phyloP scores from a whole-genome alignment of 2,888 invertebrate genomes.

The Syrphus vitripennis region DNA sequence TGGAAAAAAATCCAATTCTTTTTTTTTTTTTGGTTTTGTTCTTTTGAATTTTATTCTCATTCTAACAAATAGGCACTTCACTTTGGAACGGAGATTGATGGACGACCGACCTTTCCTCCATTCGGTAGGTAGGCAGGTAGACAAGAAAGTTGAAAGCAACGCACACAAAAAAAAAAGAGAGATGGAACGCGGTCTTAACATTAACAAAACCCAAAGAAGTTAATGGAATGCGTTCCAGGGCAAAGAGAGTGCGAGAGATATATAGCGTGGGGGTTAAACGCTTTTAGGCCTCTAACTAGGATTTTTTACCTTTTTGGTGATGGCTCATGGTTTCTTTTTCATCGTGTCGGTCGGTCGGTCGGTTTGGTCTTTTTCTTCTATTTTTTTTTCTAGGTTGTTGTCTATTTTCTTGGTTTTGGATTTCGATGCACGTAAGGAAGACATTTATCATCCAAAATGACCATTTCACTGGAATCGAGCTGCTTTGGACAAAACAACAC shows the following conservation, averaged over 20 bases:
- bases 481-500: slow-evolving; percentile 1
- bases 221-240: slow-evolving; percentile 57
- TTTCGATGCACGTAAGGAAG: slow-evolving; percentile 68
- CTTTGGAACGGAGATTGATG: slow-evolving; percentile 60
- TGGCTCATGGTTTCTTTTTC: background rate
- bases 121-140: slow-evolving; percentile 36
- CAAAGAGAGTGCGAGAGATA: slow-evolving; percentile 10
- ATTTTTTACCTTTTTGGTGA: slow-evolving; percentile 45
- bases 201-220: slow-evolving; percentile 4
- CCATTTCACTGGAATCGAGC: slow-evolving; percentile 59
- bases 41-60: slow-evolving; percentile 50
- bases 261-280: slow-evolving; percentile 62
- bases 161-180: background rate
- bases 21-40: slow-evolving; percentile 5
- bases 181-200: background rate
- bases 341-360: background rate
- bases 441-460: slow-evolving; percentile 67
- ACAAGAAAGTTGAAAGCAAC: slow-evolving; percentile 19
- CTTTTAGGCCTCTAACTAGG: slow-evolving; percentile 51
- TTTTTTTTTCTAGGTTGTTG: background rate
- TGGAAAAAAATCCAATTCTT: background rate
- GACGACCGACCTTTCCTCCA: slow-evolving; percentile 59
- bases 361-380: background rate
- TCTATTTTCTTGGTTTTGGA: slow-evolving; percentile 28
- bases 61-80: slow-evolving; percentile 70